Conservation (phyloP, 2,888 invertebrate species). For the Apamea epomidion region DNA sequence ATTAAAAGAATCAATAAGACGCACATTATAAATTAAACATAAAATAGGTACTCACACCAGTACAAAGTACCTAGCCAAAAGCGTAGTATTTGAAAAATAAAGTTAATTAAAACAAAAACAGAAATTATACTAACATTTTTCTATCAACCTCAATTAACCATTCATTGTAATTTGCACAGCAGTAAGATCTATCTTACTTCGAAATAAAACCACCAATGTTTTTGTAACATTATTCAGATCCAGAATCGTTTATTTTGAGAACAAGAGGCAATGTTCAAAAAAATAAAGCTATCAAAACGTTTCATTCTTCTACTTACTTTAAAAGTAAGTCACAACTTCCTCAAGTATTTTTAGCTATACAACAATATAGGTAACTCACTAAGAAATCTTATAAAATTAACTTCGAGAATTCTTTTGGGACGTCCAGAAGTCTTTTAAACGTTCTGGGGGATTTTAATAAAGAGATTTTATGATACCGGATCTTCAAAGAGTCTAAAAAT, state of each 20-base stretch:
- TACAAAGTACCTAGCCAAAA: neutral
- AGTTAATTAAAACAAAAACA: neutral
- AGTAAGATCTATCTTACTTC: neutral
- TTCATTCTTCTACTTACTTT: neutral
- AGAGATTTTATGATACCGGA: slow-evolving; percentile 26
- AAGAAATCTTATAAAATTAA: slow-evolving; percentile 50
- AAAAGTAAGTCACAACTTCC: neutral
- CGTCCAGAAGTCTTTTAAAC: slow-evolving; percentile 4
- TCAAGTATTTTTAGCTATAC: neutral
- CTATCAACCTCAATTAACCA: neutral
- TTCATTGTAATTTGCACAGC: neutral
- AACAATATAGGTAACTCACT: slow-evolving; percentile 7
- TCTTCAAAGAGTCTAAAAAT: slow-evolving; percentile 7
- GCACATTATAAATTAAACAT: neutral
- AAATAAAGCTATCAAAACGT: slow-evolving; percentile 15
- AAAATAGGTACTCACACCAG: neutral
- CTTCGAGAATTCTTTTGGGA: slow-evolving; percentile 22
- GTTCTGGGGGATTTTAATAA: neutral
- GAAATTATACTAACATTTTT: neutral
- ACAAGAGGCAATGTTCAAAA: neutral
- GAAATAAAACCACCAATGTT: neutral
- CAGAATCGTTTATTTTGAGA: slow-evolving; percentile 6
- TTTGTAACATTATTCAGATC: neutral
- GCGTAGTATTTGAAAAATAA: neutral
- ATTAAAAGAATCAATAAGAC: neutral